Base-by-base conservation (phyloP, 2,888 invertebrate genomes). In the Dichetophora obliterata region DNA sequence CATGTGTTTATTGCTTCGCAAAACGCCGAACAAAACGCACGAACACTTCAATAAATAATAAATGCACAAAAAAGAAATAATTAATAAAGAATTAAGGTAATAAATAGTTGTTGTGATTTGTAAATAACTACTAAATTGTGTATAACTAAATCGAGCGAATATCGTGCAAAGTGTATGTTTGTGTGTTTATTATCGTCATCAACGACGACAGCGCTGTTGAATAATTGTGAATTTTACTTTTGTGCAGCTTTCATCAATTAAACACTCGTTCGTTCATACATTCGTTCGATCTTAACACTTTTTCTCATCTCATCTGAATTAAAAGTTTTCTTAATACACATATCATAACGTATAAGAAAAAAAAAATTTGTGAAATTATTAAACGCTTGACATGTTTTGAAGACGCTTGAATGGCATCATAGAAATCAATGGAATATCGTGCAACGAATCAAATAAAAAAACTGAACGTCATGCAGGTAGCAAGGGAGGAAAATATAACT, bases 81-180 rank as follows among this genome's bases (percentile, higher is more conserved):
- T 74, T 74, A 74, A 74, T 74, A 22, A 74, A 48, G 52, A 61
- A 61, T 74, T 74, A 74, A 74, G 74, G 66, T 74, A 66, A 74
- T 74, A 34, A 22, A n/a, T n/a, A 70, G 52, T 54, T n/a, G 74
- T 37, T 68, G 65, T 59, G 66, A 74, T 74, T 74, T 74, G 66
- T 37, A 59, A 71, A 59, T 43, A 59, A 59, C 59, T 59, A 59
- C 37, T 71, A 43, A 57, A 71, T 71, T 71, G 59, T 74, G 74
- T 74, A 74, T 74, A 74, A 74, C 65, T 34, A 34, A 74, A 74
- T 74, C 52, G 66, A 65, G 66, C 65, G 54, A 74, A 54, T 65
- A 22, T 74, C 37, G 48, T 52, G 73, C 8, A 31, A 50, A 66
- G 43, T 68, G 43, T 37, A 22, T 34, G 31, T 6, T n/a, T n/a